These are phyloP conservation scores for Scolanthus callimorphus DNA, from an alignment of 92 coral and sea anemone genomes.

Conservation along the genomic window DNA sequence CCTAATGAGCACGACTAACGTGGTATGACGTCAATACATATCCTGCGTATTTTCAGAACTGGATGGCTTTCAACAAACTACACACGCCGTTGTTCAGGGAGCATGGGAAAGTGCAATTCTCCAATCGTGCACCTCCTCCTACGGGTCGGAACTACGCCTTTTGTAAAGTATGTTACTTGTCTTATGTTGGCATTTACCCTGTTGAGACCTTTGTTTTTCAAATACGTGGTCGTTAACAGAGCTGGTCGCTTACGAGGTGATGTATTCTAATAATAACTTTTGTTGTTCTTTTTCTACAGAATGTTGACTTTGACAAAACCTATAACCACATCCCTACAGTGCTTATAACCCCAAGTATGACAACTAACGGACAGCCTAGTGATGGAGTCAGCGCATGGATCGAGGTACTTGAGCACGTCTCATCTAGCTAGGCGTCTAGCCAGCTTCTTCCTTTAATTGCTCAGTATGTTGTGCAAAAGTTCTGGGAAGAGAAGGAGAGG, in stretches of 20 bases:
- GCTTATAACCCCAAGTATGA: neutral
- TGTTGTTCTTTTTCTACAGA: neutral
- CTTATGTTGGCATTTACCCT: too few relatives aligned
- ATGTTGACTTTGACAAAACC: neutral
- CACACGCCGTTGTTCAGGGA: neutral
- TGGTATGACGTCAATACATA: too few relatives aligned
- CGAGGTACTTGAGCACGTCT: neutral
- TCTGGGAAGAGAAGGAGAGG: too few relatives aligned
- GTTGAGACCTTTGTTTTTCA: too few relatives aligned
- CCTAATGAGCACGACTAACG: too few relatives aligned
- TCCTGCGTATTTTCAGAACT: neutral
- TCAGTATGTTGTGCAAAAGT: too few relatives aligned
- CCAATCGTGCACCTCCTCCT: neutral
- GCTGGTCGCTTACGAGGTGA: too few relatives aligned
- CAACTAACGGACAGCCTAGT: neutral
- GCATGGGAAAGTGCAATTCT: neutral
- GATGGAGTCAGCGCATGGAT: neutral
- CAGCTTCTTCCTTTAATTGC: too few relatives aligned
- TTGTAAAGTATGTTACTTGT: neutral
- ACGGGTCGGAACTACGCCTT: neutral
- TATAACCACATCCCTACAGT: neutral
- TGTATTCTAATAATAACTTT: neutral
- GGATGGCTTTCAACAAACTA: slow-evolving; percentile 1
- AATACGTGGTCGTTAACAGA: too few relatives aligned
- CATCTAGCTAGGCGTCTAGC: neutral